Evolutionary conservation across 1,140 invertebrate species (phyloP), one percentile per base, ranked within the genome.

Genomic region (Drosophila gunungcola): DNA sequence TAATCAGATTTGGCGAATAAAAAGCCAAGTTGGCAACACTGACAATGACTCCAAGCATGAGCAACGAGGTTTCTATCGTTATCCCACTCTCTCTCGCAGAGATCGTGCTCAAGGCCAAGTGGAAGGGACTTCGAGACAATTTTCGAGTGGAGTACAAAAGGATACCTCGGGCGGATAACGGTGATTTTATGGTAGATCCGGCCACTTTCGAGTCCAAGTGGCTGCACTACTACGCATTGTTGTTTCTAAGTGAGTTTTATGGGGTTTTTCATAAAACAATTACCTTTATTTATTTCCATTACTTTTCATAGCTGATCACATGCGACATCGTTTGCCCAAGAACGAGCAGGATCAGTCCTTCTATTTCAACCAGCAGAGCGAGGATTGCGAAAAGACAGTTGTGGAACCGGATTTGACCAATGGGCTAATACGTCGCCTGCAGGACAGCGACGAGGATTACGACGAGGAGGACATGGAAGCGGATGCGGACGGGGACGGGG

Each of bases 81-180:
- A 56, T 57, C 45, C 32, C 32, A 32, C 16, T 41, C 51, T 52
- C 38, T 49, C 48, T 13, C 21, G 1, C 72, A 92, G 91, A 92
- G 68, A 91, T 91, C 55, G 91, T 92, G 12, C 84, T 92, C 36
- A 92, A 92, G 72, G 92, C 92, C 58, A 92, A 92, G 65, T 92
- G 92, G 92, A 92, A 92, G 60, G 92, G 92, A n/a, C 64, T 92
- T 64, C 76, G 92, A 27, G 92, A 92, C 55, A 92, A 92, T 73
- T 92, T 92, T 65, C 76, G 92, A 5, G 91, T 92, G 4, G 91
- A 92, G 60, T 92, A 91, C 32, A 92, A 92, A 42, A 80, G 91
- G 42, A 92, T 92, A 70, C 92, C 92, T 43, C 76, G 92, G 3
- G 80, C 81, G 2, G 91, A 92, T 49, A 86, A 90, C 49, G 91